These are phyloP conservation scores for Camponotus vicinus DNA, from an alignment of 1,140 invertebrate species.

Conservation along the genomic window DNA sequence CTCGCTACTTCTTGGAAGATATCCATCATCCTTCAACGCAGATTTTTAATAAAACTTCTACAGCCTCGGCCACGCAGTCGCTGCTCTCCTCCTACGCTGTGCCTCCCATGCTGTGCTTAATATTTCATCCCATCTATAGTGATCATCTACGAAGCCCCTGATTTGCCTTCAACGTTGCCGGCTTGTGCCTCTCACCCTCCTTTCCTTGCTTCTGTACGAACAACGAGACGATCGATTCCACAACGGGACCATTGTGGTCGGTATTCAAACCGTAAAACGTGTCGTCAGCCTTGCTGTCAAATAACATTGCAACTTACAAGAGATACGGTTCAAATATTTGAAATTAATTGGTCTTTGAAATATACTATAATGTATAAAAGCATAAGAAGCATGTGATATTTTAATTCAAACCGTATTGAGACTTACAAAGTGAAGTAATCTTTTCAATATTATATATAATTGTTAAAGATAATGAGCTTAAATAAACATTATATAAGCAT, in stretches of 20 bases:
- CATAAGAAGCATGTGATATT: background rate
- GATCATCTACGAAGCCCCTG: conserved; percentile 75
- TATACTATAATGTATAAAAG: conserved; percentile 21
- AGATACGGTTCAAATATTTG: conserved; percentile 39
- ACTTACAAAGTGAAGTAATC: background rate
- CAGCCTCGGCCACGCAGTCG: conserved; percentile 65
- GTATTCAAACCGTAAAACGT: conserved; percentile 71
- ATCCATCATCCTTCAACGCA: conserved; percentile 74
- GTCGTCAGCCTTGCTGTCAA: conserved; percentile 63
- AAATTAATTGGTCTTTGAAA: conserved; percentile 65
- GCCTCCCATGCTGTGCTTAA: conserved; percentile 66
- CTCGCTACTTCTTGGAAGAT: conserved; percentile 64
- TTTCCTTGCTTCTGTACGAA: conserved; percentile 52
- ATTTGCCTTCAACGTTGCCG: conserved; percentile 67
- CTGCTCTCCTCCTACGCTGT: conserved; percentile 47
- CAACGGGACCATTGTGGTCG: conserved; percentile 73
- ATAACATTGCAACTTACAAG: conserved; percentile 68
- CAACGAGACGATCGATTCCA: conserved; percentile 70
- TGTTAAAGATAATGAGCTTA: background rate
- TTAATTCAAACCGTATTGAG: background rate
- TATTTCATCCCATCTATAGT: conserved; percentile 77
- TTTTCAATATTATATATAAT: background rate
- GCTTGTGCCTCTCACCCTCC: background rate
- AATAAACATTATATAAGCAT: background rate
- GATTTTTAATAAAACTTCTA: conserved; percentile 78